phyloP scores from a whole-genome alignment of 2,888 invertebrate genomes.

The Acrocyrtus sp. region DNA sequence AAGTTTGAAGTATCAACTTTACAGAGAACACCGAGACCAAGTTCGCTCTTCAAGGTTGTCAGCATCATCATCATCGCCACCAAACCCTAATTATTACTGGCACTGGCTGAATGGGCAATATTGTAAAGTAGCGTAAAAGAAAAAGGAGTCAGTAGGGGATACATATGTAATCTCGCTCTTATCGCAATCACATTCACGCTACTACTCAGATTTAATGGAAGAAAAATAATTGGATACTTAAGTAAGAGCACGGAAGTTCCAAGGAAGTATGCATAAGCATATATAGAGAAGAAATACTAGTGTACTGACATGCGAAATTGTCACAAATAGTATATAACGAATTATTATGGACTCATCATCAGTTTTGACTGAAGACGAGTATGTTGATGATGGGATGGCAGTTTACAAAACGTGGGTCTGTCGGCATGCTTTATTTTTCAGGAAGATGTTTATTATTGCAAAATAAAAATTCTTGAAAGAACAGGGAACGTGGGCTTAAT shows the following conservation, averaged over 20 bases:
- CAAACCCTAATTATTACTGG: no score
- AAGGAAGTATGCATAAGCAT: not conserved
- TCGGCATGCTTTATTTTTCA: not conserved
- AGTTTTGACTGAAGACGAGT: not conserved
- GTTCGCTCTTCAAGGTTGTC: not conserved
- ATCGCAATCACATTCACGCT: no score
- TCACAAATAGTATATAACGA: no score
- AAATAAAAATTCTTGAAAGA: not conserved
- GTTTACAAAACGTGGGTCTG: not conserved
- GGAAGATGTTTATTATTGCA: not conserved
- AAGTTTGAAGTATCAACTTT: no score
- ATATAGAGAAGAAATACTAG: not conserved
- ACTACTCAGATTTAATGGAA: not conserved
- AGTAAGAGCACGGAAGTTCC: no score
- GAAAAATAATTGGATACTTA: not conserved
- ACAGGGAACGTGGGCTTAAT: no score
- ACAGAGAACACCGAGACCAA: not conserved
- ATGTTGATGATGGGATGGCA: not conserved
- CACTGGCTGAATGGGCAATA: no score
- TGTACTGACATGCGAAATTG: not conserved
- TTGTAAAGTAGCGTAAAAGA: not conserved
- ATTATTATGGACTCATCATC: no score
- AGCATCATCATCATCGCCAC: not conserved
- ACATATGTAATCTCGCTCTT: no score
- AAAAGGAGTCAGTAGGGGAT: not conserved